phyloP scores from a whole-genome alignment of 2,888 invertebrate species.

The Phlogophora meticulosa region DNA sequence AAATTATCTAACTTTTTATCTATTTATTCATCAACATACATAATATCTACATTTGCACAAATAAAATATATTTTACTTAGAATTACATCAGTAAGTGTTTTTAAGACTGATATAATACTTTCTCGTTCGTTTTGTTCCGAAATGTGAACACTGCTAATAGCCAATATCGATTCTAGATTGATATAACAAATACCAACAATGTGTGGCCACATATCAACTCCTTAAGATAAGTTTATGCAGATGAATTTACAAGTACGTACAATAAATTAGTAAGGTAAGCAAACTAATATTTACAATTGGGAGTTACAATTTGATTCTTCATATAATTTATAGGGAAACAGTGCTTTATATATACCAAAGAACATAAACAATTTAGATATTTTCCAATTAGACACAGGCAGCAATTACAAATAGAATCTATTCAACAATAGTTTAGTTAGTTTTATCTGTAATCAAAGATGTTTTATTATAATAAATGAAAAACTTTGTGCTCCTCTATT shows the following conservation, averaged over 20 bases:
- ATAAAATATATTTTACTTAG: constrained; percentile 86
- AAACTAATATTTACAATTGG: constrained; percentile 88
- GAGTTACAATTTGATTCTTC: constrained; percentile 56
- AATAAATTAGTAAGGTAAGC: constrained; percentile 87
- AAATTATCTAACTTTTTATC: constrained; percentile 80
- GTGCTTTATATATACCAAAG: constrained; percentile 64
- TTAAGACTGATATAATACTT: constrained; percentile 86
- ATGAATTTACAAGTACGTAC: constrained; percentile 80
- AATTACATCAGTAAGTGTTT: constrained; percentile 85
- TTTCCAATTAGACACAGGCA: constrained; percentile 68
- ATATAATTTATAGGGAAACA: constrained; percentile 59
- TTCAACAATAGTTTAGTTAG: constrained; percentile 3
- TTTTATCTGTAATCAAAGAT: constrained; percentile 15
- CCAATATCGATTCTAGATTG: constrained; percentile 62
- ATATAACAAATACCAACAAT: constrained; percentile 66
- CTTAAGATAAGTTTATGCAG: constrained; percentile 78
- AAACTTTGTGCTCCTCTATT: constrained; percentile 47
- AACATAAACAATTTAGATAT: constrained; percentile 65
- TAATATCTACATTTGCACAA: constrained; percentile 91
- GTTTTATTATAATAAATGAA: constrained; percentile 11
- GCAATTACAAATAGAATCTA: constrained; percentile 17
- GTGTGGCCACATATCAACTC: constrained; percentile 82
- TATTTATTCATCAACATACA: constrained; percentile 91
- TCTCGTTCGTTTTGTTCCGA: constrained; percentile 78
- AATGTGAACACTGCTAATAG: constrained; percentile 75